Evolutionary conservation across 1,140 invertebrate genomes (phyloP), one percentile per base, ranked within the genome.

Genomic region (Phortica variegata): DNA sequence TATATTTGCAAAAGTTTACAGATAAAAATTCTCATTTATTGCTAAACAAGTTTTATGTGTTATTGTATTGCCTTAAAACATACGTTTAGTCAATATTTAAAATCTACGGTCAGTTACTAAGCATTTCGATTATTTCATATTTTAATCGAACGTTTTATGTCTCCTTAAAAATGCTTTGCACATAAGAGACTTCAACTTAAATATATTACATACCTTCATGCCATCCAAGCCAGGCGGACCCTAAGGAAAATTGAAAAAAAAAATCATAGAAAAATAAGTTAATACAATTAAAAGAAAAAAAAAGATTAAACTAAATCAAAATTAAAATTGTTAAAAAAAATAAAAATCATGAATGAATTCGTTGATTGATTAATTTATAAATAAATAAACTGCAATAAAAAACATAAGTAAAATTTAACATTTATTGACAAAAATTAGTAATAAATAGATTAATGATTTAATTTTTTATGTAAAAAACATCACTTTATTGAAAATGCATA

Each of bases 221-320:
- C 85, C 85, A 78, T 87, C 85, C 58, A 87, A 77, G 51, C 85
- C 85, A 34, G 85, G 83, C 23, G 84, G 85, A 52, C 86, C 86
- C 86, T 87, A 77, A 68, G 54, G 51, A 52, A 36, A 50, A 47
- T 50, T 43, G 54, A 79, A 76, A 76, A 15, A 42, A 45, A 46
- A 34, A 34, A 15, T 15, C 6, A 8, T 34, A 6, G 5, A 6
- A 6, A 26, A 6, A 26, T 34, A 47, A 51, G 43, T 26, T 48
- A 49, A 49, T 26, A 50, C 55, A 46, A 38, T 38, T 46, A 50
- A 34, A n/a, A 34, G 13, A 9, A n/a, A 34, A 34, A 34, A 34
- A n/a, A n/a, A n/a, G n/a, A n/a, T n/a, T n/a, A n/a, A n/a, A n/a
- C n/a, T n/a, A n/a, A n/a, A n/a, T n/a, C n/a, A n/a, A n/a, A n/a